Evolutionary conservation across 2,113 vertebrate genomes (phyloP), one percentile per base, ranked within the genome.

Genomic region (Myotis yumanensis): DNA sequence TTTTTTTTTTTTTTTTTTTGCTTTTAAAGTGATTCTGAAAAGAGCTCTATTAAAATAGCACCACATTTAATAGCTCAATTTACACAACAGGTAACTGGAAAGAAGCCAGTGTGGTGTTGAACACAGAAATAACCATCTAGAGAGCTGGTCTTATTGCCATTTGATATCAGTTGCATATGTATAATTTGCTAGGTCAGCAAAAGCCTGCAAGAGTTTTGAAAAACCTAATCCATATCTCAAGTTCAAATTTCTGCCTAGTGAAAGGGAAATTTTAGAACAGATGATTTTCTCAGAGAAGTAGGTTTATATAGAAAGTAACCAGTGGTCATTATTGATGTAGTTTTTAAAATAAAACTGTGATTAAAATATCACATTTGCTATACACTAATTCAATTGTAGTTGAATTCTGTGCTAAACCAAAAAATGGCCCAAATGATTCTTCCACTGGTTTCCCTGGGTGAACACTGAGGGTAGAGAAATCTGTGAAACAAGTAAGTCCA

Each of bases 301-400:
- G 30, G 64, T 84, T 97, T 83, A 40, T 35, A 52, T 20, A 89
- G 75, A 93, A 93, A 94, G 23, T 11, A 89, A 80, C 18, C 35
- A 62, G n/a, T 57, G 54, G 15, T 32, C 82, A 20, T 43, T 76
- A 64, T 66, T 64, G 79, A 93, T 72, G 77, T 88, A 68, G 9
- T 64, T 93, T 91, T 75, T 22, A 59, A 84, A 54, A 69, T 25
- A 90, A 84, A 86, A 71, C 73, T 54, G 28, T 80, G 7, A 11
- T 37, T 54, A n/a, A 86, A 93, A 66, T 48, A 90, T 30, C 15
- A 64, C 43, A 51, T 69, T 89, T 91, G n/a, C 35, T 86, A 51
- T 46, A 64, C 51, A 86, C 10, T 64, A 89, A 89, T 76, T 94
- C 51, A 89, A 66, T 57, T 94, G 40, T 23, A 46, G 16, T 62